Percentiles rank a stretch among this genome's conserved stretches.
Conservation (phyloP, 2,113 vertebrate genomes). For the Cyanoliseus patagonus region DNA sequence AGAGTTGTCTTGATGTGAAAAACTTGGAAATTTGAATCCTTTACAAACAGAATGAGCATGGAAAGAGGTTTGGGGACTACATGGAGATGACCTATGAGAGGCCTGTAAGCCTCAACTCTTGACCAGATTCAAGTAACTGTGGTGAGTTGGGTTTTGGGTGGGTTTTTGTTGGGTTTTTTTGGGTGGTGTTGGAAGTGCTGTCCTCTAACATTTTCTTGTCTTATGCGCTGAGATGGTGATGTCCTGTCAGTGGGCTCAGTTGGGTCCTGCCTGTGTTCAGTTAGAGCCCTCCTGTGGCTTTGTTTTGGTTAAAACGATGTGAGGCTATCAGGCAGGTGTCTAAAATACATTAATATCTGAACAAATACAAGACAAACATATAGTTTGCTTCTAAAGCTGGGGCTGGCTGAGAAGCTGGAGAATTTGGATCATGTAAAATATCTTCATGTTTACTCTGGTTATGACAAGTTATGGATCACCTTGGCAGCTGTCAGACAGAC, state of each 20-base stretch:
- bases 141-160: background rate
- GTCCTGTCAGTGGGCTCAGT: background rate
- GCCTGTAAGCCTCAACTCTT: background rate
- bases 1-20: background rate
- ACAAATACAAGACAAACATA: background rate
- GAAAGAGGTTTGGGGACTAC: background rate
- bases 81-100: accelerated
- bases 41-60: background rate
- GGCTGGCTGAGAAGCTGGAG: background rate
- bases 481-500: background rate
- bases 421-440: background rate
- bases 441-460: background rate
- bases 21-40: background rate
- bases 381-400: background rate
- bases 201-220: background rate
- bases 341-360: background rate
- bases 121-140: background rate
- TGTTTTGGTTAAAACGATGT: background rate
- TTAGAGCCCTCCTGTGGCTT: background rate
- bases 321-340: background rate
- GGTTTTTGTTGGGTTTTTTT: accelerated
- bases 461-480: background rate
- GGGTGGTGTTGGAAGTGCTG: background rate
- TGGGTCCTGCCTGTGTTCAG: background rate
- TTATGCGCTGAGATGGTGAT: background rate